Base-by-base conservation (phyloP, 1,140 invertebrate genomes). In the Sitophilus oryzae region DNA sequence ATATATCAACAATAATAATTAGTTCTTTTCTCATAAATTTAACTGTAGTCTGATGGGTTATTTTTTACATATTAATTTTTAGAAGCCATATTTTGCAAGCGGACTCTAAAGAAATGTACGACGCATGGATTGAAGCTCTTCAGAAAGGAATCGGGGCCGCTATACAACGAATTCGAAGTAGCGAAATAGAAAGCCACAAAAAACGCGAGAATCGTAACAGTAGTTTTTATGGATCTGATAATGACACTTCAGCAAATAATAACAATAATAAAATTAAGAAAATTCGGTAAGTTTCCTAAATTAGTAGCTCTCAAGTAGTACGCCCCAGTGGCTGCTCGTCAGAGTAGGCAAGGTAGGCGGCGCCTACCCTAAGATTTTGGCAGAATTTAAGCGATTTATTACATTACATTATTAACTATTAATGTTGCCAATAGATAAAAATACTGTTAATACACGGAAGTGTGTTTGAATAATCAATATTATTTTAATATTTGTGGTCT, bases 41-140 rank as follows among this genome's bases (percentile, higher is more conserved):
- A n/a, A n/a, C 15, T 25, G 11, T 44, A 20, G 14, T 6, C 44
- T 16, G 22, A 14, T 6, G 20, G 41, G 3, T 51, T 9, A 42
- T 3, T 45, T 11, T 11, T 20, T 20, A 46, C 14, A 48, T 20
- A 41, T 18, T 41, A 11, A 18, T 36, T 56, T 44, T 10, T 60
- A 96, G 92, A 71, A 94, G 85, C 70, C 95, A 98, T 73, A 89
- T 96, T 71, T 77, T 98, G 1, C 95, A 98, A 83, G 94, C 95
- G 1, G 94, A 98, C 67, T 93, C 89, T 0, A 92, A 96, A 61
- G 86, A 92, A 64, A 87, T 92, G 76, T 87, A 91, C 61, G 80
- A 85, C 51, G 77, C 81, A 3, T 98, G 95, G 95, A 85, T 96
- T 6, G 74, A 79, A n/a, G 88, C 93, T 0, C 75, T 97, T 58